Conservation (phyloP, 2,888 invertebrate genomes). For the Zaprionus lineosus region DNA sequence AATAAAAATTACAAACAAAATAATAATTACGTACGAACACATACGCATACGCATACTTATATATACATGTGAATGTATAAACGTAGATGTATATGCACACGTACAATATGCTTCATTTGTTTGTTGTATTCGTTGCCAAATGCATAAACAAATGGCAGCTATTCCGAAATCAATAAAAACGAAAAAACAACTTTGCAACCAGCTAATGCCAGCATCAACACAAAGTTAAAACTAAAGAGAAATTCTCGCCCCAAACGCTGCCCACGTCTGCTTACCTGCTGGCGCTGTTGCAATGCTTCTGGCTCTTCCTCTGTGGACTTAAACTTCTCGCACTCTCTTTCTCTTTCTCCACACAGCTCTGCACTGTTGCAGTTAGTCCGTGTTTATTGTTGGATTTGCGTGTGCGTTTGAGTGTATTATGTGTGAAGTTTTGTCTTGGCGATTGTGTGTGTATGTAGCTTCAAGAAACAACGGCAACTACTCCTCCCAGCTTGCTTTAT, state of each 20-base stretch:
- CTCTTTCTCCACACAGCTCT: slow-evolving; percentile 40
- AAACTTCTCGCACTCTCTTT: slow-evolving; percentile 18
- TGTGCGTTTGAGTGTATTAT: slow-evolving; percentile 13
- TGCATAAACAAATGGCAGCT: slow-evolving; percentile 36
- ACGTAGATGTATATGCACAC: slow-evolving; percentile 5
- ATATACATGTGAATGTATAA: neutral
- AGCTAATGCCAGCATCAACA: slow-evolving; percentile 34
- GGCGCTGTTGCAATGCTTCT: slow-evolving; percentile 49
- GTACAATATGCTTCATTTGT: slow-evolving; percentile 40
- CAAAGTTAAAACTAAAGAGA: slow-evolving; percentile 45
- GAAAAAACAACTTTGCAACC: slow-evolving; percentile 24
- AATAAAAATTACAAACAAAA: slow-evolving; percentile 5
- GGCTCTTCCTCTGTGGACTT: slow-evolving; percentile 17
- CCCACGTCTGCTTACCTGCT: slow-evolving; percentile 60
- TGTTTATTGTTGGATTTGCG: slow-evolving; percentile 26
- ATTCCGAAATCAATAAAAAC: slow-evolving; percentile 39
- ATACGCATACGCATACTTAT: slow-evolving; percentile 4
- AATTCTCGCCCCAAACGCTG: slow-evolving; percentile 45
- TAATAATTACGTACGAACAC: slow-evolving; percentile 24
- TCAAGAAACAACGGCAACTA: slow-evolving; percentile 53
- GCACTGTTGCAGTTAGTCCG: slow-evolving; percentile 46
- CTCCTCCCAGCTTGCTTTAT: slow-evolving; percentile 66
- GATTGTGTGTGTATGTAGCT: slow-evolving; percentile 19
- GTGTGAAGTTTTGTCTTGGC: too few species aligned
- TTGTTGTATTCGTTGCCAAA: slow-evolving; percentile 33